Base-by-base conservation (phyloP, 2,888 invertebrate genomes). In the Lithophane semibrunnea region DNA sequence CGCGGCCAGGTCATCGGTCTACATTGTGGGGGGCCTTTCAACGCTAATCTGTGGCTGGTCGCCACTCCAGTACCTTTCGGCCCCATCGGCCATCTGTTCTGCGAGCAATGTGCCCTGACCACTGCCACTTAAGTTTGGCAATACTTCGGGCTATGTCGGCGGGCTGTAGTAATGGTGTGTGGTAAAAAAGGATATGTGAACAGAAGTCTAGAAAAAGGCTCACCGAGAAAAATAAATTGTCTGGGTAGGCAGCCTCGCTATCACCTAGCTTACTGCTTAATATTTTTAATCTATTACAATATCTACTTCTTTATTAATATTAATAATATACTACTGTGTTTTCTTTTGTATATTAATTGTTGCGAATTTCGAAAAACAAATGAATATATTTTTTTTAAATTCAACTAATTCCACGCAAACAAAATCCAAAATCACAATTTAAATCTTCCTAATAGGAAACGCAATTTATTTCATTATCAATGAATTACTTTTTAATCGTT, bases 401-500 rank as follows among this genome's bases (percentile, higher is more conserved):
- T 37, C 0, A 5, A 13, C 10, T 0, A 64, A 29, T 0, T 9
- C 24, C 16, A 42, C n/a, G 1, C 5, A 60, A 49, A 77, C 10
- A 49, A 77, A 77, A 63, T 58, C 21, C 9, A 42, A 52, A 70
- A 37, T 64, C 52, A n/a, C 37, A 71, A 60, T 49, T 42, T 24
- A 63, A 66, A 58, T 63, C 61, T 12, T 16, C 37, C 18, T n/a
- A 72, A 84, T 75, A 29, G 24, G 75, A 74, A 73, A 83, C 65
- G 69, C 68, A 80, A 72, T 71, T 5, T 56, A 24, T 56, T 56
- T 44, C 67, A 72, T 75, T 84, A 72, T 75, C 64, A 83, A 69
- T 73, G 29, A 80, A 85, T 63, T 70, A 76, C 60, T 73, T 73
- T 80, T 70, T 84, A 83, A 83, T 80, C 70, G 56, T 70, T 64